phyloP scores from a whole-genome alignment of 1,140 invertebrate genomes.

The Drosophila truncata region DNA sequence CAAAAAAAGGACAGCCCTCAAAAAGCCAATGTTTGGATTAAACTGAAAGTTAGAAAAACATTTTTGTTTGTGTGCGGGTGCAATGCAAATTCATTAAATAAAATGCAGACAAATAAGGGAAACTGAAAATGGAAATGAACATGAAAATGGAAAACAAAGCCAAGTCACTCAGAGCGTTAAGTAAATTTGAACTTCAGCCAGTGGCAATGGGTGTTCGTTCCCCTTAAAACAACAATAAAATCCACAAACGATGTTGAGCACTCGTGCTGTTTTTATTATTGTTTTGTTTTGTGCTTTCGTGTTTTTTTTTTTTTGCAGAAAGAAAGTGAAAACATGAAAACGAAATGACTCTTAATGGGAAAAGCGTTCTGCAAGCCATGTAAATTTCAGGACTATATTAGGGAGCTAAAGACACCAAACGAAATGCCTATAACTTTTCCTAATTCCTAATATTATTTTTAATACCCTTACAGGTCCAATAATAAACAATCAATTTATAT shows the following conservation, averaged over 20 bases:
- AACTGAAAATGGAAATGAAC: slow-evolving; percentile 11
- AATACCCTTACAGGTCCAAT: too few relatives aligned
- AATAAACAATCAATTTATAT: too few relatives aligned
- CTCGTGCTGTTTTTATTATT: slow-evolving; percentile 35
- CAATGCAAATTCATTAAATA: slow-evolving; percentile 52
- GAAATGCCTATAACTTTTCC: background rate
- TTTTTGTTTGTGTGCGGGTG: slow-evolving; percentile 14
- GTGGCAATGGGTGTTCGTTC: slow-evolving; percentile 25
- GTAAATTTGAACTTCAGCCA: slow-evolving; percentile 41
- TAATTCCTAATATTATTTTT: too few relatives aligned
- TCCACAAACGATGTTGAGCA: slow-evolving; percentile 19
- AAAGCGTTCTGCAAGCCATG: slow-evolving; percentile 27
- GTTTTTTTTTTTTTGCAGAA: background rate
- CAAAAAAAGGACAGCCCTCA: background rate
- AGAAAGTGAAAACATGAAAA: slow-evolving; percentile 30
- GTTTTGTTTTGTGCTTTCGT: slow-evolving; percentile 11
- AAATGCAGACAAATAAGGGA: slow-evolving; percentile 41
- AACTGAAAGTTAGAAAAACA: slow-evolving; percentile 33
- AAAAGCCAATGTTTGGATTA: slow-evolving; percentile 27
- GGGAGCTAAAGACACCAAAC: background rate
- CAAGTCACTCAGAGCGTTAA: slow-evolving; percentile 34
- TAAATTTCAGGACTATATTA: slow-evolving; percentile 20
- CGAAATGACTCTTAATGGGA: slow-evolving; percentile 41
- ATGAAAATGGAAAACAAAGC: slow-evolving; percentile 38
- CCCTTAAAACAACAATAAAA: slow-evolving; percentile 41